Percentiles rank a stretch among this genome's conserved stretches.
Evolutionary conservation across 2,113 vertebrate genomes (phyloP).

Genomic region (Laterallus jamaicensis): DNA sequence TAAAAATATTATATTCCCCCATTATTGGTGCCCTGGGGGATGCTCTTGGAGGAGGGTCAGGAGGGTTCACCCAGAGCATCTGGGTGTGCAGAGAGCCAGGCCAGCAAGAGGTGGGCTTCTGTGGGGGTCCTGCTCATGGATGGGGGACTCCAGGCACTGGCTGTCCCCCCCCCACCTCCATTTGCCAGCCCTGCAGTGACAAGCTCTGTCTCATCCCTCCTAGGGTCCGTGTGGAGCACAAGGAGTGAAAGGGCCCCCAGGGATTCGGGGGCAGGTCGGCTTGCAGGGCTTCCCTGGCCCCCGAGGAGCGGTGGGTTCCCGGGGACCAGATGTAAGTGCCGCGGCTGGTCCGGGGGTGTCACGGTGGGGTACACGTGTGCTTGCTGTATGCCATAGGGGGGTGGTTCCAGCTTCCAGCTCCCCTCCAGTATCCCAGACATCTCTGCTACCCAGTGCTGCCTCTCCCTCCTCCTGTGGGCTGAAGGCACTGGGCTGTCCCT

Average conservation of each 20-base stretch:
- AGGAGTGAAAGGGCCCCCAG: constrained; percentile 77
- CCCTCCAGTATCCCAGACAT: background rate
- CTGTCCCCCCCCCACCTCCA: background rate
- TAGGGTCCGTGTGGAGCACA: constrained; percentile 79
- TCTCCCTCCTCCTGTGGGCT: accelerated
- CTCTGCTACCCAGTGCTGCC: background rate
- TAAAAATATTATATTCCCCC: accelerated
- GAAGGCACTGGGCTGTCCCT: background rate
- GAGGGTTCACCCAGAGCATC: background rate
- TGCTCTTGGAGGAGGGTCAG: accelerated
- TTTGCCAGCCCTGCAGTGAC: background rate
- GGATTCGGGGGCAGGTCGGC: constrained; percentile 78
- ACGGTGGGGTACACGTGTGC: too few relatives aligned
- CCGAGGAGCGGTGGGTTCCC: constrained; percentile 72
- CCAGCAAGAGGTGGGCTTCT: accelerated
- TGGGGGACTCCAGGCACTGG: background rate
- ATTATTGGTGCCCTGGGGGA: background rate
- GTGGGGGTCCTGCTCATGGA: accelerated
- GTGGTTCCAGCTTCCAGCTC: too few relatives aligned
- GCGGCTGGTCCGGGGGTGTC: accelerated
- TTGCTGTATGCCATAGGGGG: too few relatives aligned
- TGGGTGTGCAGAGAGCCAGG: accelerated
- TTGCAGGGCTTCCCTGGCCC: constrained; percentile 78
- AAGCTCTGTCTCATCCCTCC: background rate
- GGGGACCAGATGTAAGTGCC: constrained; percentile 75